Conservation (phyloP, 2,797 vertebrate species). For the Zonotrichia albicollis region DNA sequence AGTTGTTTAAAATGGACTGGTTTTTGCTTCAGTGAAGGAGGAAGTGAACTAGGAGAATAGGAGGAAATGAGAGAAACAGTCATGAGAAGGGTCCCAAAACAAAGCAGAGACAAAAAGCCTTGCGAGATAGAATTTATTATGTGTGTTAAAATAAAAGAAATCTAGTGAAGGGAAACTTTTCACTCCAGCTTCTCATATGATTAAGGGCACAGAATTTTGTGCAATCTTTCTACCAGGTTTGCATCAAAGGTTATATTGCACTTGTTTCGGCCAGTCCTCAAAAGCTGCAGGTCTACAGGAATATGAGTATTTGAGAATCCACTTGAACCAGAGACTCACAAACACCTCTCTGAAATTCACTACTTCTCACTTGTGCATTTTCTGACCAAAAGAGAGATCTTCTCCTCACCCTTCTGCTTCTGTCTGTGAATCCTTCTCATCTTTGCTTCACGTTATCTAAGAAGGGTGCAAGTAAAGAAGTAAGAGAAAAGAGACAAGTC, state of each 20-base stretch:
- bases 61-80: constrained; percentile 35
- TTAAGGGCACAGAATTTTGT: background rate
- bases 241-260: background rate
- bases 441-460: background rate
- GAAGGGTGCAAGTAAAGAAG: background rate
- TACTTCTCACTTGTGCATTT: background rate
- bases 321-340: background rate
- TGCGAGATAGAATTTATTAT: background rate
- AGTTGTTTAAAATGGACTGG: background rate
- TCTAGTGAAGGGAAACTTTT: background rate
- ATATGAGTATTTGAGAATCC: background rate
- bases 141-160: background rate
- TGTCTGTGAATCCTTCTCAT: background rate
- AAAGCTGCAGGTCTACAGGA: background rate
- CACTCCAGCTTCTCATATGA: background rate
- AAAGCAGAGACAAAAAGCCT: background rate
- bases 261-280: background rate
- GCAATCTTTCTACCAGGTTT: background rate
- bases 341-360: background rate
- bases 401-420: background rate
- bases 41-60: background rate
- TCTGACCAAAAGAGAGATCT: background rate
- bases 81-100: background rate
- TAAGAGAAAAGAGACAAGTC: background rate
- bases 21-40: background rate